A percentile compares a stretch with the other conserved stretches of the same genome.
These are phyloP conservation scores for Hiodon alosoides DNA, from an alignment of 2,113 vertebrate genomes.

Conservation along the genomic window DNA sequence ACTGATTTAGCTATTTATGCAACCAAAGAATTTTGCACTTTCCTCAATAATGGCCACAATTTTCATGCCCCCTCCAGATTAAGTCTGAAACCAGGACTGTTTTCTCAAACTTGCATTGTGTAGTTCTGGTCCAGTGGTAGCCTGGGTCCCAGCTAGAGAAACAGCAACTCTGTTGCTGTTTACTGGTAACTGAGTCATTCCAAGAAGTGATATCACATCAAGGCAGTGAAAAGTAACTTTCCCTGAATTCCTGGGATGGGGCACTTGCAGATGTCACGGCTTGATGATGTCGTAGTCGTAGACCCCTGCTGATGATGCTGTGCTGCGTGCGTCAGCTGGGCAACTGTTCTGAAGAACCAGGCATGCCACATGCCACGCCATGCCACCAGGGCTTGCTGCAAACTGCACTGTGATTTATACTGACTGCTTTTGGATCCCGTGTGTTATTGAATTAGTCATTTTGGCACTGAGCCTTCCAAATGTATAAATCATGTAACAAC, in stretches of 20 bases:
- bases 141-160: background rate
- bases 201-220: background rate
- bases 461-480: background rate
- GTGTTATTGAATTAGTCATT: background rate
- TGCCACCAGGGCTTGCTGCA: background rate
- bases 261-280: background rate
- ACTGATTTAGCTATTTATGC: too few relatives aligned
- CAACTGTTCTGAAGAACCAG: background rate
- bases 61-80: too few relatives aligned
- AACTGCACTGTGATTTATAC: background rate
- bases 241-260: background rate
- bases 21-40: too few relatives aligned
- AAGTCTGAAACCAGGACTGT: background rate
- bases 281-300: background rate
- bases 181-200: background rate
- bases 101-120: too few relatives aligned
- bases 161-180: background rate
- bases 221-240: background rate
- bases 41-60: too few relatives aligned
- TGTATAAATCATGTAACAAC: background rate
- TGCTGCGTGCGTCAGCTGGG: background rate
- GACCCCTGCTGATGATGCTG: background rate
- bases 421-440: background rate
- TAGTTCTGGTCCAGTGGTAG: background rate
- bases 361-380: background rate